Conservation (phyloP, 2,797 vertebrate species). For the Synanceia verrucosa region DNA sequence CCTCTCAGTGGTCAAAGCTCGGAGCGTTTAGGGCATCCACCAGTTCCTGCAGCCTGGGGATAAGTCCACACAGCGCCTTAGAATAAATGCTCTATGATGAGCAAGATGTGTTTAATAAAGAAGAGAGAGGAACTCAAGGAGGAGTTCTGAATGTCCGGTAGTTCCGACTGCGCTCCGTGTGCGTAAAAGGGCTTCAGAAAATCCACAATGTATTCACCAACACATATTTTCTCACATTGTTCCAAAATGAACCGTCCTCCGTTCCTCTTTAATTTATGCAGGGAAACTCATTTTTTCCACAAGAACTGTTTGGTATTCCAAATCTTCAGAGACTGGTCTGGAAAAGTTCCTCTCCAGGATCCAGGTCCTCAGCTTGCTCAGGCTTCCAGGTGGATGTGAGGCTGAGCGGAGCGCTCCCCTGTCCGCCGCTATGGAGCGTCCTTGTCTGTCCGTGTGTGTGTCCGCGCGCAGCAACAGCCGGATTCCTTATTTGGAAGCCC, state of each 20-base stretch:
- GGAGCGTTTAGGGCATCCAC: constrained; percentile 49
- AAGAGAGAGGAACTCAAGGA: constrained; percentile 27
- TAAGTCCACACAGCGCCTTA: constrained; percentile 68
- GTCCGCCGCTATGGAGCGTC: constrained; percentile 72
- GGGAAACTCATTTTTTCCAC: not conserved
- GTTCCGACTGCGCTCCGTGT: constrained; percentile 63
- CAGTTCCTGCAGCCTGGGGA: constrained; percentile 61
- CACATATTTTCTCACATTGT: constrained; percentile 33
- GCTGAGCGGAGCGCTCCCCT: constrained; percentile 51
- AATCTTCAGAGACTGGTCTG: constrained; percentile 6
- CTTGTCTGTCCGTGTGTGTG: constrained; percentile 67
- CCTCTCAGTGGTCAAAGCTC: constrained; percentile 37
- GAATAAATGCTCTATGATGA: not conserved
- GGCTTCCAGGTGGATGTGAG: constrained; percentile 50
- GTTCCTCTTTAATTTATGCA: constrained; percentile 1
- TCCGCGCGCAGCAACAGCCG: constrained; percentile 74
- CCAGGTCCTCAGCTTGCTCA: no score
- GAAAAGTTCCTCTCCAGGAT: constrained; percentile 58
- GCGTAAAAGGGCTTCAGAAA: constrained; percentile 45
- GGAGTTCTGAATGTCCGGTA: constrained; percentile 38
- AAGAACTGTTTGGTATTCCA: constrained; percentile 42
- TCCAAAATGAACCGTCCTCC: constrained; percentile 33
- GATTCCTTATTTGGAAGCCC: constrained; percentile 90
- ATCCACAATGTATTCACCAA: constrained; percentile 39
- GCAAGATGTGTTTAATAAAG: no score